Evolutionary conservation across 1,140 invertebrate genomes (phyloP).

Genomic region (Drosophila simulans): DNA sequence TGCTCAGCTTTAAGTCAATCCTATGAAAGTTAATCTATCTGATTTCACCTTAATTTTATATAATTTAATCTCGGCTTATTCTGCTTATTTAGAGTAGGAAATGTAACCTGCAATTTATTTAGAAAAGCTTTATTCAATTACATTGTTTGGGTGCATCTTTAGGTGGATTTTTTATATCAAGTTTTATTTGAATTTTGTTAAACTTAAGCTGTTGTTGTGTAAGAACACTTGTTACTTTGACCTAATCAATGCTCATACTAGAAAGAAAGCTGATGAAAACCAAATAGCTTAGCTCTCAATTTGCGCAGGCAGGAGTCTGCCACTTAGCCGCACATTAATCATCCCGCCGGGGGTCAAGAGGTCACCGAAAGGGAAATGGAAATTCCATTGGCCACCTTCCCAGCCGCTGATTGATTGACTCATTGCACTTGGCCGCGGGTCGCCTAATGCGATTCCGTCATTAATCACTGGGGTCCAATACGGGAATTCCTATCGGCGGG

Average conservation of each 20-base stretch:
- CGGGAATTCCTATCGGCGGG: background rate
- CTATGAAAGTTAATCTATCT: constrained; percentile 20
- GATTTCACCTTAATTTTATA: background rate
- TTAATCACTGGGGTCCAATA: constrained; percentile 44
- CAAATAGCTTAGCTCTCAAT: background rate
- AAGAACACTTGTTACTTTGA: no score
- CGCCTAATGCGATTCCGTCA: constrained; percentile 54
- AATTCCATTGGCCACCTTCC: constrained; percentile 18
- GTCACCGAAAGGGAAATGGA: constrained; percentile 32
- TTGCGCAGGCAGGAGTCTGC: background rate
- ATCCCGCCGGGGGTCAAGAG: constrained; percentile 43
- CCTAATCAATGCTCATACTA: background rate
- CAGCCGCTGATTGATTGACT: constrained; percentile 55
- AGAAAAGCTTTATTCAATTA: no score
- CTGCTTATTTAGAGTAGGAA: no score
- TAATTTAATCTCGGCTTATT: background rate
- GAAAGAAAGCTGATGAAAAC: background rate
- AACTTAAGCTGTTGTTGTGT: no score
- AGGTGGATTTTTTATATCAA: no score
- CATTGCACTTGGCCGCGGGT: constrained; percentile 30
- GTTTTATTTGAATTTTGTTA: no score
- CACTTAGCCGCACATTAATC: constrained; percentile 37
- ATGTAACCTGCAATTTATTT: no score
- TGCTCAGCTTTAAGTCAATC: background rate
- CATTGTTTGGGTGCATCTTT: no score